Percentiles rank a stretch among this genome's conserved stretches.
phyloP scores from a whole-genome alignment of 2,113 vertebrate genomes.

The Recurvirostra avosetta region DNA sequence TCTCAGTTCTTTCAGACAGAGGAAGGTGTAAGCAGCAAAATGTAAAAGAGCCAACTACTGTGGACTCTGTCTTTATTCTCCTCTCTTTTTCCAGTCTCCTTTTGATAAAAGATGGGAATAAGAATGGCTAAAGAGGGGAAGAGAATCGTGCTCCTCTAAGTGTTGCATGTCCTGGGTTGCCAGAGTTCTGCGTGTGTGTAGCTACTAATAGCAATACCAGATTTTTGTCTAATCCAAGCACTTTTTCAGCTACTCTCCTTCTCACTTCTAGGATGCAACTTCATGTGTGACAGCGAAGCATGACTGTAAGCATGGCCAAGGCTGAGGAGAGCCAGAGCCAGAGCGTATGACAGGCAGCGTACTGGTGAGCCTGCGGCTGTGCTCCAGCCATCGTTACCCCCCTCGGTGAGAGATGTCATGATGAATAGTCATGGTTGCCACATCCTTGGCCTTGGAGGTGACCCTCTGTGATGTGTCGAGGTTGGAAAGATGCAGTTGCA shows the following conservation, averaged over 20 bases:
- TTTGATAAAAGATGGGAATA: neutral
- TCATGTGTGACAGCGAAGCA: neutral
- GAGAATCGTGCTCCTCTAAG: neutral
- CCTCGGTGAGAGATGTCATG: neutral
- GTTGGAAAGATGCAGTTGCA: neutral
- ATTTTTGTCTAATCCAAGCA: neutral
- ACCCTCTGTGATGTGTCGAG: rapidly evolving
- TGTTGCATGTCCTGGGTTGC: rapidly evolving
- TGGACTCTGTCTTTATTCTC: neutral
- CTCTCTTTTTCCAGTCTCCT: neutral
- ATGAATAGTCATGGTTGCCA: neutral
- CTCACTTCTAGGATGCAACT: neutral
- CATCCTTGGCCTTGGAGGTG: neutral
- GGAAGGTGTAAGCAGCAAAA: neutral
- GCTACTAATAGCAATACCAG: neutral
- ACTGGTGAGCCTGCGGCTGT: neutral
- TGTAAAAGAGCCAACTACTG: neutral
- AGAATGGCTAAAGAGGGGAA: neutral
- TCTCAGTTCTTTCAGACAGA: neutral
- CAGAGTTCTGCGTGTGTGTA: no score
- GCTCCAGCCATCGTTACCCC: rapidly evolving
- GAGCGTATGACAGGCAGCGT: neutral
- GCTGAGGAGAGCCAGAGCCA: neutral
- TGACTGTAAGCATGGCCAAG: neutral
- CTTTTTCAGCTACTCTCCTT: neutral